phyloP scores from a whole-genome alignment of 2,113 vertebrate genomes.

The Bombycilla garrulus region DNA sequence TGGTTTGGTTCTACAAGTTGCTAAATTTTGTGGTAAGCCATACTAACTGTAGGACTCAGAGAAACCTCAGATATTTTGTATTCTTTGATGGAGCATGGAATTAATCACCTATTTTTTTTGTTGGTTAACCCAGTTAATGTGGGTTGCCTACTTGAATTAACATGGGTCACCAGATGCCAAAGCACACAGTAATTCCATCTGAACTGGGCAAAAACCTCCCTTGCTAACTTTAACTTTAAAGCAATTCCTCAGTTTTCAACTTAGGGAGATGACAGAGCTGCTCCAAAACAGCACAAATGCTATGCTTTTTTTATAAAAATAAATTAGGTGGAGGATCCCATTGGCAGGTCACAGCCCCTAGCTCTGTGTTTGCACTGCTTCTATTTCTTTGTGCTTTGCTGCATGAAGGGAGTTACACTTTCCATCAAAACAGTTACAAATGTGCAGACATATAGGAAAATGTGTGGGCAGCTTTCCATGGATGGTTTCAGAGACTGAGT shows the following conservation, averaged over 20 bases:
- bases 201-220: background rate
- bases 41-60: background rate
- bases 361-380: background rate
- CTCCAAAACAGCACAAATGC: background rate
- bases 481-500: background rate
- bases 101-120: background rate
- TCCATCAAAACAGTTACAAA: background rate
- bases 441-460: background rate
- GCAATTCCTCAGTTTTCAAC: background rate
- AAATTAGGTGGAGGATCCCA: background rate
- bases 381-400: background rate
- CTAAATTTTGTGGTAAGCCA: background rate
- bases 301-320: accelerated
- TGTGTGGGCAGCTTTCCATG: background rate
- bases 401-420: background rate
- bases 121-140: background rate
- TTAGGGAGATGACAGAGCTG: background rate
- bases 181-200: accelerated
- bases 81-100: accelerated
- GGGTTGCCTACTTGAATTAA: background rate
- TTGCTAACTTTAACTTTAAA: background rate
- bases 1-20: background rate
- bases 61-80: accelerated
- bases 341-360: accelerated
- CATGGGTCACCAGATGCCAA: background rate